Conservation (phyloP, 1,140 invertebrate genomes). For the Amphibalanus amphitrite region DNA sequence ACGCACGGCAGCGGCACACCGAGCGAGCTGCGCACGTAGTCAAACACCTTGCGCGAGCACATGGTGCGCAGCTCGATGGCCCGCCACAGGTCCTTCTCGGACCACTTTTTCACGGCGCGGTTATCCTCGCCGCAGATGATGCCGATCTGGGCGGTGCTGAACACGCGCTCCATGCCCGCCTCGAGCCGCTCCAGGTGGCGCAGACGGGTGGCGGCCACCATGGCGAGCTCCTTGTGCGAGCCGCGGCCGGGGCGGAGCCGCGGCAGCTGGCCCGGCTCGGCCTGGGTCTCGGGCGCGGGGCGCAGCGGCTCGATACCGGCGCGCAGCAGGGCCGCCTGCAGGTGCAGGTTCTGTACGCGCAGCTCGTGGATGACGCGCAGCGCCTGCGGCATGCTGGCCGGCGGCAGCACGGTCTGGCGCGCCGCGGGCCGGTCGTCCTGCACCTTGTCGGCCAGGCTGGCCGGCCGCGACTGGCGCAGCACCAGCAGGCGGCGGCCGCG, state of each 20-base stretch:
- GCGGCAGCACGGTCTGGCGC: background rate
- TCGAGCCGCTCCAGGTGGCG: background rate
- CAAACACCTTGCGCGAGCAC: background rate
- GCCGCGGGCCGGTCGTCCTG: background rate
- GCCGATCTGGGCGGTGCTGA: background rate
- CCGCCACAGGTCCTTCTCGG: background rate
- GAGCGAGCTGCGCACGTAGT: background rate
- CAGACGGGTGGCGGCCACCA: background rate
- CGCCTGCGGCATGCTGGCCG: background rate
- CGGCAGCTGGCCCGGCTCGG: background rate
- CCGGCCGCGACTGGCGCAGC: background rate
- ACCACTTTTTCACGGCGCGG: background rate
- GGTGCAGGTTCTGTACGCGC: background rate
- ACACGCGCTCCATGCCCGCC: background rate
- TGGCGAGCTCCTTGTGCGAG: background rate
- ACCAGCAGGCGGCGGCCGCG: background rate
- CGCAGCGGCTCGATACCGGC: background rate
- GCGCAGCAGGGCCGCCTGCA: background rate
- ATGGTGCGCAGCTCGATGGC: background rate
- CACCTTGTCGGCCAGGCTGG: background rate
- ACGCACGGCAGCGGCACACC: background rate
- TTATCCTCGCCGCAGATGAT: background rate
- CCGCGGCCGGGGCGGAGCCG: too few relatives aligned
- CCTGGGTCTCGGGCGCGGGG: too few relatives aligned
- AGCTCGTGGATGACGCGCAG: background rate